Percentiles rank a stretch among this genome's conserved stretches.
Evolutionary conservation across 2,888 invertebrate genomes (phyloP).

Genomic region (Periphyllus acericola): DNA sequence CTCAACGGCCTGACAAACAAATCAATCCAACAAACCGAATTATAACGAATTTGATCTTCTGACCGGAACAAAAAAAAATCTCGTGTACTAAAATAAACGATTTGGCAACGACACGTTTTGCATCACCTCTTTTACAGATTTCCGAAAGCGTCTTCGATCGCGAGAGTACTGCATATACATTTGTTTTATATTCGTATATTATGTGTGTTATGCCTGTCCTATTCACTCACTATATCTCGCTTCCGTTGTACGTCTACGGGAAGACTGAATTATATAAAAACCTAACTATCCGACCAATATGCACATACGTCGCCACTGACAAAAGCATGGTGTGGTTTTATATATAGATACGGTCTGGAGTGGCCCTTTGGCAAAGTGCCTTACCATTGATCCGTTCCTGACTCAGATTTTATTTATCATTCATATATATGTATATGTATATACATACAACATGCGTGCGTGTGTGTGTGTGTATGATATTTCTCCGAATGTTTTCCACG

Average conservation of each 20-base stretch:
- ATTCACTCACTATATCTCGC: not conserved
- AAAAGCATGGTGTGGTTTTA: slow-evolving; percentile 12
- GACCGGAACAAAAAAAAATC: not conserved
- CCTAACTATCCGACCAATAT: not conserved
- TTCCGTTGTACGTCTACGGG: not conserved
- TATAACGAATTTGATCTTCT: not conserved
- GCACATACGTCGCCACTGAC: slow-evolving; percentile 3
- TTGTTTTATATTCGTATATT: not conserved
- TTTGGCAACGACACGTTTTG: not conserved
- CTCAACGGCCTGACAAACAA: not conserved
- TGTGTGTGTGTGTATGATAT: not conserved
- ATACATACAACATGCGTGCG: not conserved
- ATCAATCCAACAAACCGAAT: not conserved
- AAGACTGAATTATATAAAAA: not conserved
- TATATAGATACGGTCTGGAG: slow-evolving; percentile 51
- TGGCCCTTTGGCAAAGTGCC: slow-evolving; percentile 44
- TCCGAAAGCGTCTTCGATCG: not conserved
- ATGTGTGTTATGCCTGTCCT: not conserved
- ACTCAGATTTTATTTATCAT: slow-evolving; percentile 39
- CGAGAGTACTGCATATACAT: not conserved
- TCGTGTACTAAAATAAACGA: not conserved
- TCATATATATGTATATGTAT: not conserved
- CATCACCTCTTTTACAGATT: not conserved
- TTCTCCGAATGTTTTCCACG: not conserved
- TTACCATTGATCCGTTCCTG: slow-evolving; percentile 36